Evolutionary conservation across 2,888 invertebrate genomes (phyloP).

Genomic region (Ellobium chinense): DNA sequence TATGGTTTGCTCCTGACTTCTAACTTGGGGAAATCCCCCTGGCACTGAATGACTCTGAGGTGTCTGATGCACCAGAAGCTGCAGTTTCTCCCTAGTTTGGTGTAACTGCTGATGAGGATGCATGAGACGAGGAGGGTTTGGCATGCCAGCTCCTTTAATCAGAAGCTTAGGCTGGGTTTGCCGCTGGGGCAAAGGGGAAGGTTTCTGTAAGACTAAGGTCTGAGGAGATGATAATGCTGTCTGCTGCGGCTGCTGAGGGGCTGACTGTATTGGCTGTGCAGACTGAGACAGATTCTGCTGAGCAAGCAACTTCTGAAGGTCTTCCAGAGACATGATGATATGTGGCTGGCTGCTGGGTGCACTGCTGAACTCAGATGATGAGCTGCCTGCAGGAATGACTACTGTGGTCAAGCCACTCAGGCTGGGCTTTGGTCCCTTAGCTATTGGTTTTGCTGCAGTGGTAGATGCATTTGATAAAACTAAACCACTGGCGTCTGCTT

Average conservation of each 20-base stretch:
- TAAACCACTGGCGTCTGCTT: not conserved
- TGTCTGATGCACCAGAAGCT: conserved; percentile 4
- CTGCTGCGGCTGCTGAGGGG: conserved; percentile 7
- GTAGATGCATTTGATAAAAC: not conserved
- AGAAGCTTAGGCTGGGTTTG: conserved; percentile 22
- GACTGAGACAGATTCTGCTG: conserved; percentile 26
- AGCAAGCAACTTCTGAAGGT: conserved; percentile 32
- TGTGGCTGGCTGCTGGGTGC: conserved; percentile 15
- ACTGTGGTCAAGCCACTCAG: conserved; percentile 2
- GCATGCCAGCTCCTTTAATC: not conserved
- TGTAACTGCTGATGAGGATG: conserved; percentile 28
- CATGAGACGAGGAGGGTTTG: not conserved
- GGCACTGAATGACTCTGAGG: not conserved
- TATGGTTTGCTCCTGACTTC: not conserved
- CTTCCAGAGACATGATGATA: conserved; percentile 34
- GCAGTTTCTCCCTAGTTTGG: conserved; percentile 23
- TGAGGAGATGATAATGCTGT: not conserved
- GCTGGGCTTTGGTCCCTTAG: not conserved
- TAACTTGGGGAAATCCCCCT: not conserved
- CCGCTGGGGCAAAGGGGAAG: conserved; percentile 7
- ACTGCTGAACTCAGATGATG: not conserved
- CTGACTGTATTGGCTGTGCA: not conserved
- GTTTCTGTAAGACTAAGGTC: conserved; percentile 30
- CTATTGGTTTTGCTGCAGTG: not conserved
- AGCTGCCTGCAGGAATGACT: not conserved